Percentiles rank a stretch among this genome's conserved stretches.
Conservation (phyloP, 2,888 invertebrate genomes). For the Taphrorychus bicolor region DNA sequence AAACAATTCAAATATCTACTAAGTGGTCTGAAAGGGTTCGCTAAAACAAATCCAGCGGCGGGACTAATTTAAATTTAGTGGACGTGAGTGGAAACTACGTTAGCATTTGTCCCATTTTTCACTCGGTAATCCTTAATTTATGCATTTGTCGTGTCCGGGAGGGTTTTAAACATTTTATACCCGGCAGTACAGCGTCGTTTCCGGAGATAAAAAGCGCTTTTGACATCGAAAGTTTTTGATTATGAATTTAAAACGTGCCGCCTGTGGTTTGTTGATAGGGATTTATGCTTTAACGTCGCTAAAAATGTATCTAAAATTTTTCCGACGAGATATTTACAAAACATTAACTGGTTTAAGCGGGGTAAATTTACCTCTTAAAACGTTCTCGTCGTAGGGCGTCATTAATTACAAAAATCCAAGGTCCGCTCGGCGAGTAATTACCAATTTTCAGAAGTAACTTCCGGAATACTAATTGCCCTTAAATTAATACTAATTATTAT, state of each 20-base stretch:
- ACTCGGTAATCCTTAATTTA: slow-evolving; percentile 33
- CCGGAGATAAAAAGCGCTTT: slow-evolving; percentile 6
- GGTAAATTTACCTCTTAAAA: not conserved
- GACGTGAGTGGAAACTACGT: slow-evolving; percentile 27
- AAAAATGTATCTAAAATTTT: not conserved
- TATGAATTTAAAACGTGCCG: slow-evolving; percentile 12
- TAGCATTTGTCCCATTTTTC: slow-evolving; percentile 41
- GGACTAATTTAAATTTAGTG: slow-evolving; percentile 37
- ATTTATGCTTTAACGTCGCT: not conserved
- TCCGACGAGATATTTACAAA: not conserved
- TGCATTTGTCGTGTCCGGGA: slow-evolving; percentile 23
- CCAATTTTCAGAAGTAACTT: slow-evolving; percentile 25
- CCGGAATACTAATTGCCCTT: slow-evolving; percentile 27
- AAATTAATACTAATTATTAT: slow-evolving; percentile 36
- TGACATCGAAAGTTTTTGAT: slow-evolving; percentile 1
- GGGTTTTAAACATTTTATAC: slow-evolving; percentile 29
- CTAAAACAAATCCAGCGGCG: slow-evolving; percentile 21
- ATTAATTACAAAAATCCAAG: not conserved
- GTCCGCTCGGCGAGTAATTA: slow-evolving; percentile 19
- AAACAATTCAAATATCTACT: not conserved
- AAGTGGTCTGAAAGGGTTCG: slow-evolving; percentile 23
- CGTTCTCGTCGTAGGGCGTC: not conserved
- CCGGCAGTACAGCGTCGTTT: slow-evolving; percentile 1
- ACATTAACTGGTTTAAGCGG: not conserved
- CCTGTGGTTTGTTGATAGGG: slow-evolving; percentile 5